Base-by-base conservation (phyloP, 2,888 invertebrate genomes). In the Hermaeophaga mercurialis region DNA sequence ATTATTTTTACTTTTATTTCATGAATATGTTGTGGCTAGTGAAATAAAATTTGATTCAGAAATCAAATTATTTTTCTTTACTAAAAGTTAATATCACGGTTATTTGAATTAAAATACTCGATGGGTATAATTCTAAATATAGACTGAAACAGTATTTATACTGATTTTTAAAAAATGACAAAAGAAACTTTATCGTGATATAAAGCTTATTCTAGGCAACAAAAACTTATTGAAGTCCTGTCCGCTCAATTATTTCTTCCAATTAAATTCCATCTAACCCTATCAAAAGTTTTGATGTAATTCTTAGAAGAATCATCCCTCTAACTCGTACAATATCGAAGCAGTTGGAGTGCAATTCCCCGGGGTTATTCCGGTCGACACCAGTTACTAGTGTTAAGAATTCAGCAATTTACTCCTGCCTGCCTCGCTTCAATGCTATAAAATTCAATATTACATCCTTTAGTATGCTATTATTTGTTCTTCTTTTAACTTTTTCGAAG, bases 341-440 rank as follows among this genome's bases (percentile, higher is more conserved):
- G 73, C 75, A 73, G 75, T 74, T 75, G 74, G 75, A 73, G 75
- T 74, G 75, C 71, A 70, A 74, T 71, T 73, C 75, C 74, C 66
- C 38, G 44, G 75, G 75, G 76, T 75, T 63, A 66, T 28, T 55
- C 64, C 70, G 75, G 74, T 76, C 77, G 76, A 78, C 77, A 76
- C 73, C 74, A 73, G 74, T 77, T 76, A 72, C 73, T 72, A 71
- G 71, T 72, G 75, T 77, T 76, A 78, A 78, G 77, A 78, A 78
- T 78, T 78, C 77, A 73, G 73, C 76, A 78, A 76, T 76, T 78
- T 78, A 78, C 75, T 78, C 73, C 72, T 70, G 63, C 69, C 77
- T 77, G 77, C 78, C 77, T 73, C 72, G 76, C 73, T 76, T 76
- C 77, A 76, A 71, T 75, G 75, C 76, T 75, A 78, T 78, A 78